Conservation (phyloP, 2,888 invertebrate species). For the Capitulum mitella region DNA sequence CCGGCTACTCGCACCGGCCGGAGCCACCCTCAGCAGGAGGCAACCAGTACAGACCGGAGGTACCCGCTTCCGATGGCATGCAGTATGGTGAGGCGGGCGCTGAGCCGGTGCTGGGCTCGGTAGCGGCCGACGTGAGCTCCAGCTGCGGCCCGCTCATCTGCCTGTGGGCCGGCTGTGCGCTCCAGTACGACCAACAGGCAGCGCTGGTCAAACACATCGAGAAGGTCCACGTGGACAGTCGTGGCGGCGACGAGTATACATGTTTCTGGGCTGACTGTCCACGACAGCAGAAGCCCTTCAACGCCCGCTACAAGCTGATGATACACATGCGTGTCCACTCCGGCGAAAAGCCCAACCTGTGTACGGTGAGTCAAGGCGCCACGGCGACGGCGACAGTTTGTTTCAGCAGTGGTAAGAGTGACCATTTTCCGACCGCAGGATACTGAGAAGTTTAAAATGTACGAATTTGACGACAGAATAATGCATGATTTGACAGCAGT, state of each 20-base stretch:
- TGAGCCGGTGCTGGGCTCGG: no score
- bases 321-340: conserved; percentile 97
- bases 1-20: not conserved
- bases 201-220: conserved; percentile 76
- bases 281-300: conserved; percentile 80
- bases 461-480: no score
- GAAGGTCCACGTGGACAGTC: conserved; percentile 55
- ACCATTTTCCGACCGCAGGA: no score
- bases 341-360: conserved; percentile 96
- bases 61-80: no score
- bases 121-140: conserved; percentile 39
- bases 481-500: no score
- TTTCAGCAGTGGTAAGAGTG: no score
- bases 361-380: conserved; percentile 74
- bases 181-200: conserved; percentile 67
- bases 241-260: conserved; percentile 67
- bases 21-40: not conserved
- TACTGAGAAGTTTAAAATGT: no score
- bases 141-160: conserved; percentile 48
- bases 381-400: no score
- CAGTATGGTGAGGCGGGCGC: no score
- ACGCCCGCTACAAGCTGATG: conserved; percentile 92
- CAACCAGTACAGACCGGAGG: conserved; percentile 14
- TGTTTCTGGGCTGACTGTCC: conserved; percentile 93
- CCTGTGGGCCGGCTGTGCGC: conserved; percentile 78